phyloP scores from a whole-genome alignment of 2,888 invertebrate species.

The Cerastis rubricosa region DNA sequence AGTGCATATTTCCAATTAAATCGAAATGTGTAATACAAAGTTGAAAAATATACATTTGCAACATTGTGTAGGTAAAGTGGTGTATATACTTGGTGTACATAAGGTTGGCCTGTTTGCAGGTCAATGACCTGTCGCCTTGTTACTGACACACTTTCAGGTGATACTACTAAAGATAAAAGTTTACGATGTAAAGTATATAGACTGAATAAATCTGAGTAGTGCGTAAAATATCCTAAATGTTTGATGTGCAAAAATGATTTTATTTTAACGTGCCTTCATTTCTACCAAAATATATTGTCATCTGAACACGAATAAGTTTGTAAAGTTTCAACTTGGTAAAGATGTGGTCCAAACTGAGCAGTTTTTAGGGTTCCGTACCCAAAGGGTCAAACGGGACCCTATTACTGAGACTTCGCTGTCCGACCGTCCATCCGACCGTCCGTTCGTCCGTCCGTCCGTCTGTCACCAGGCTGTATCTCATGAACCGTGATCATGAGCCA shows the following conservation, averaged over 20 bases:
- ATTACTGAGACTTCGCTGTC: too few species aligned
- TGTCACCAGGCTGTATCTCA: too few species aligned
- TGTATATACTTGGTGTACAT: constrained; percentile 4
- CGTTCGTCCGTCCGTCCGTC: too few species aligned
- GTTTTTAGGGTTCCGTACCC: too few species aligned
- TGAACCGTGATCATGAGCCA: too few species aligned
- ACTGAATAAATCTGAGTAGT: constrained; percentile 6
- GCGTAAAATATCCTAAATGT: not conserved
- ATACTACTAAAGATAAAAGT: constrained; percentile 42
- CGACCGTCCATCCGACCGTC: too few species aligned
- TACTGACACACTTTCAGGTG: constrained; percentile 57
- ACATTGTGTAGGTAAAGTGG: constrained; percentile 18
- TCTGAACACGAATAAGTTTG: too few species aligned
- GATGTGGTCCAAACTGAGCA: too few species aligned
- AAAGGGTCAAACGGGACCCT: too few species aligned
- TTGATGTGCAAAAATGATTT: not conserved
- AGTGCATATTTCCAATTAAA: constrained; percentile 20
- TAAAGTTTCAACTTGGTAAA: too few species aligned
- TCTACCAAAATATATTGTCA: too few species aligned
- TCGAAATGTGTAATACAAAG: constrained; percentile 20
- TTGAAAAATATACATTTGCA: constrained; percentile 41
- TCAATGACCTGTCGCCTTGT: constrained; percentile 49
- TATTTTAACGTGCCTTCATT: not conserved
- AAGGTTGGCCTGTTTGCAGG: constrained; percentile 31
- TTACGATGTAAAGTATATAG: not conserved